Percentiles rank a stretch among this genome's conserved stretches.
phyloP scores from a whole-genome alignment of 2,113 vertebrate species.

The Progne subis region DNA sequence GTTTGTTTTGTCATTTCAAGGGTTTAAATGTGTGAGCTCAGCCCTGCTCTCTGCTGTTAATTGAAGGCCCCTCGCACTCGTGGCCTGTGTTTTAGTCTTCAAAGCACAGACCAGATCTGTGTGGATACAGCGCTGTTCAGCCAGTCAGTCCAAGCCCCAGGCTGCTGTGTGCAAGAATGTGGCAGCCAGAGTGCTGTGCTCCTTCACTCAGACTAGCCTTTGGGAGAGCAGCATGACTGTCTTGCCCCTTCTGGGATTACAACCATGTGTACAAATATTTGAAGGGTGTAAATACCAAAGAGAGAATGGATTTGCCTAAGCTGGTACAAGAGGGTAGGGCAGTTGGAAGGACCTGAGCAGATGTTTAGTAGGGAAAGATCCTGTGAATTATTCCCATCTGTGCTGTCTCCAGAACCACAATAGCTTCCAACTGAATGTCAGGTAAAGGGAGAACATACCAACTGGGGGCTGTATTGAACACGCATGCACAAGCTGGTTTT shows the following conservation, averaged over 20 bases:
- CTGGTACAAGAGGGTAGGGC: background rate
- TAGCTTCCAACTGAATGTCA: background rate
- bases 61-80: background rate
- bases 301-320: background rate
- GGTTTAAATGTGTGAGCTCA: background rate
- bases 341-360: background rate
- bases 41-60: background rate
- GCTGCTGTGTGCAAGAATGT: background rate
- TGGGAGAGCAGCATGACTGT: background rate
- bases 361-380: background rate
- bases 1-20: background rate
- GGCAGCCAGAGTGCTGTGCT: background rate
- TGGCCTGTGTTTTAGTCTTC: background rate
- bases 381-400: background rate
- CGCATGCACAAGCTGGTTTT: background rate
- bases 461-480: background rate
- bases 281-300: background rate
- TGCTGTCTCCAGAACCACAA: background rate
- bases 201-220: background rate
- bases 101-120: background rate
- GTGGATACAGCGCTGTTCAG: background rate
- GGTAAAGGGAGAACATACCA: slow-evolving; percentile 20
- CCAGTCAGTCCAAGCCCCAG: background rate
- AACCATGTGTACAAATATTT: background rate
- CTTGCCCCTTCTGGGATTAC: background rate